Evolutionary conservation across 2,888 invertebrate species (phyloP).

Genomic region (Subacronicta megacephala): DNA sequence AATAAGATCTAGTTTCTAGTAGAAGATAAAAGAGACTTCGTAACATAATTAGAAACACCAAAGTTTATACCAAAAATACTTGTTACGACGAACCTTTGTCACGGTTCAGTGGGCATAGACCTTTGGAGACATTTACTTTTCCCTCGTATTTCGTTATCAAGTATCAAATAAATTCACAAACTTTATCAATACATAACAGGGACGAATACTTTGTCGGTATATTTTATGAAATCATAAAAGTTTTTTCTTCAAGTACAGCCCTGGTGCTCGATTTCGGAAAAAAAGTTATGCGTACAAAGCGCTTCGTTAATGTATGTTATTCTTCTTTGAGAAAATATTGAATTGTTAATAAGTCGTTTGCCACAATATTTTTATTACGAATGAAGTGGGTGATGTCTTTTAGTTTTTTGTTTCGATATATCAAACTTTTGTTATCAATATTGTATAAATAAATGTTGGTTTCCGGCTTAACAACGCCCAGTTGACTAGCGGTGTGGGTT

Average conservation of each 20-base stretch:
- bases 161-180: slow-evolving; percentile 54
- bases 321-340: slow-evolving; percentile 1
- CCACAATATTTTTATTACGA: slow-evolving; percentile 26
- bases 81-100: slow-evolving; percentile 23
- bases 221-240: slow-evolving; percentile 46
- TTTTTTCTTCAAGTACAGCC: slow-evolving; percentile 19
- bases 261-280: slow-evolving; percentile 1
- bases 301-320: slow-evolving; percentile 2
- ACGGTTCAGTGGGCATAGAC: slow-evolving; percentile 36
- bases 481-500: no score
- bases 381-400: no score
- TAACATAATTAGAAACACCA: slow-evolving; percentile 42
- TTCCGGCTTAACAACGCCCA: no score
- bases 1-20: slow-evolving; percentile 25
- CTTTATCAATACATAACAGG: slow-evolving; percentile 52
- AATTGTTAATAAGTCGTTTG: slow-evolving; percentile 11
- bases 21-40: slow-evolving; percentile 34
- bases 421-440: no score
- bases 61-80: slow-evolving; percentile 39
- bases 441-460: no score
- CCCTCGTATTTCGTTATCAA: slow-evolving; percentile 46
- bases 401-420: no score
- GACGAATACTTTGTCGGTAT: slow-evolving; percentile 39
- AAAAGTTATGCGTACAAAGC: slow-evolving; percentile 1
- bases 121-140: slow-evolving; percentile 33